Base-by-base conservation (phyloP, 2,797 vertebrate species). In the Gallirallus australis region DNA sequence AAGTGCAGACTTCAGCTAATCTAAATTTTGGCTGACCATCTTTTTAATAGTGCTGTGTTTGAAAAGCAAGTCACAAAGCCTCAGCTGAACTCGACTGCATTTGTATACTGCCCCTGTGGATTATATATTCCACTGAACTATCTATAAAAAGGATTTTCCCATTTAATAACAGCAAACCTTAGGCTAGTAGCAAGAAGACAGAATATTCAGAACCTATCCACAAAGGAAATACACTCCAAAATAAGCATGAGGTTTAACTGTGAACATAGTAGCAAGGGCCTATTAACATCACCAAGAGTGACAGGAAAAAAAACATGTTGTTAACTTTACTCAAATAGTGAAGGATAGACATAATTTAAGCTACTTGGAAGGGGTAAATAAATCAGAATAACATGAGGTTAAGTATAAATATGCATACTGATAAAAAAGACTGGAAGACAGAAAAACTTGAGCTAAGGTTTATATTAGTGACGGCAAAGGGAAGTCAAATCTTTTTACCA, bases 221-320 rank as follows among this genome's bases (percentile, higher is more conserved):
- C 25, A 25, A 20, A 60, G 65, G 8, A 90, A 82, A 69, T 23
- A 9, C 3, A 60, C 23, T 60, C 17, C 48, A 81, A 82, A 85
- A 53, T 31, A 82, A 65, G 66, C 0, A 2, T 18, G 25, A 63
- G 9, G 15, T 64, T 6, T 12, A 66, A 65, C 0, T 0, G 11
- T 12, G 5, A 91, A 86, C 39, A 24, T 11, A 18, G 78, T 10
- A 83, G 12, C n/a, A 79, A 76, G 8, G 84, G 37, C 11, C 42
- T 84, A 33, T n/a, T 88, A 86, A 65, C 19, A 77, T 33, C 33
- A 33, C 24, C 24, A 25, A 65, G 21, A 71, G 11, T 24, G 12
- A 59, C 24, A 19, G 28, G 19, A 12, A 84, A 84, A 15, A 84
- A 82, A 70, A 42, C 1, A 4, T 48, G 54, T 27, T 24, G 8